Evolutionary conservation across 2,113 vertebrate genomes (phyloP), one percentile per base, ranked within the genome.

Genomic region (Chamaea fasciata): DNA sequence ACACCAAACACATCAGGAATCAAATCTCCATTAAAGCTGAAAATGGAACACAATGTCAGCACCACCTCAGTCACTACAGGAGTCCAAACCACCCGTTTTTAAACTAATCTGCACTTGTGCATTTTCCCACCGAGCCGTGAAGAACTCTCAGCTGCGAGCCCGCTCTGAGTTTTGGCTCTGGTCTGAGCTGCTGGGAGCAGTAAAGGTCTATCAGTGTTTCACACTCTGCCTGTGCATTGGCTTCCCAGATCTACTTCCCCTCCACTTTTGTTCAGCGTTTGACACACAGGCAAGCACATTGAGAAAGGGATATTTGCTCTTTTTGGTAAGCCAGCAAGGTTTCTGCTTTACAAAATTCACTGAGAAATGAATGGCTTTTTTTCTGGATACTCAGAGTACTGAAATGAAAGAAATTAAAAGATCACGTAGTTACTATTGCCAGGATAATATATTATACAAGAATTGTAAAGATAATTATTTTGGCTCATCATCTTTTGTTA

Each of bases 11-110:
- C 77, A 62, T 99, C 99, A 92, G 99, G 99, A 96, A 99, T 98
- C 98, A 99, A 98, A 89, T 99, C 99, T 47, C 99, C 99, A 91
- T 99, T 99, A 95, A 99, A 99, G 96, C 99, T 99, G 97, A 78
- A 97, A 98, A 49, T 65, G 52, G 39, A 91, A 86, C 95, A 95
- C 42, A 62, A 10, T 56, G 77, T 90, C 39, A 79, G 15, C 5
- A 37, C n/a, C 33, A 64, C 15, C 28, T 47, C 59, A 83, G 44
- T 13, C 52, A 46, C 63, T 21, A 67, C 13, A 90, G 27, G 59
- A 70, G 37, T 9, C 16, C 50, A 83, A 57, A 74, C 21, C 19
- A 35, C 27, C 46, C 42, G 8, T 7, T 73, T 31, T 52, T 26
- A 28, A 59, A 6, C 33, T 37, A 7, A 50, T 37, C 22, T 68